Percentiles rank a stretch among this genome's conserved stretches.
These are phyloP conservation scores for Megalonaias nervosa DNA, from an alignment of 1,140 invertebrate species.

Conservation along the genomic window DNA sequence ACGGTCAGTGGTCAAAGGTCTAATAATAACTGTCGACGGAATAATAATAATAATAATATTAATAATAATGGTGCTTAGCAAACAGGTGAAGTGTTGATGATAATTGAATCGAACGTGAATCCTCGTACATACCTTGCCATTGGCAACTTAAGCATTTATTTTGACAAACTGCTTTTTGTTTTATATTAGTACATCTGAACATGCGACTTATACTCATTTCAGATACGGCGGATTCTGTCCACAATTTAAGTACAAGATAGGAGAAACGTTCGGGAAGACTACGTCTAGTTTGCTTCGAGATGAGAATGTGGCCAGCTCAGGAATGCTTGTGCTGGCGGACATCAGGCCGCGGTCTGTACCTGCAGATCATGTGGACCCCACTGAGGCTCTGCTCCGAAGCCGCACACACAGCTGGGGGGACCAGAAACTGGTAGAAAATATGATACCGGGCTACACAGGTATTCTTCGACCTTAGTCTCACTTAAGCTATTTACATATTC, in stretches of 20 bases:
- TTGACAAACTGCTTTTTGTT: neutral
- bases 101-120: too few relatives aligned
- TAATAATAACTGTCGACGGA: too few relatives aligned
- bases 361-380: constrained; percentile 15
- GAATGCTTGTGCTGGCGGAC: constrained; percentile 52
- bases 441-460: constrained; percentile 65
- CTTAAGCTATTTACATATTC: too few relatives aligned
- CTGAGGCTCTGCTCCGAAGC: constrained; percentile 33
- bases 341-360: constrained; percentile 34
- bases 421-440: constrained; percentile 59
- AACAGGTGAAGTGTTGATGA: too few relatives aligned
- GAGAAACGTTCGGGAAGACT: constrained; percentile 62
- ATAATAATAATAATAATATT: too few relatives aligned
- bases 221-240: constrained; percentile 66
- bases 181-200: neutral
- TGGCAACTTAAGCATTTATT: too few relatives aligned
- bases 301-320: constrained; percentile 52
- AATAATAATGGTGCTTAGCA: too few relatives aligned
- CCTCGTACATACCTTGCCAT: too few relatives aligned
- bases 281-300: constrained; percentile 53
- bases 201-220: constrained; percentile 7
- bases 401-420: constrained; percentile 57
- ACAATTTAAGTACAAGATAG: constrained; percentile 62
- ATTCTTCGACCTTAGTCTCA: neutral
- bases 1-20: too few relatives aligned